Conservation (phyloP, 2,797 vertebrate genomes). For the Urophycis tenuis region DNA sequence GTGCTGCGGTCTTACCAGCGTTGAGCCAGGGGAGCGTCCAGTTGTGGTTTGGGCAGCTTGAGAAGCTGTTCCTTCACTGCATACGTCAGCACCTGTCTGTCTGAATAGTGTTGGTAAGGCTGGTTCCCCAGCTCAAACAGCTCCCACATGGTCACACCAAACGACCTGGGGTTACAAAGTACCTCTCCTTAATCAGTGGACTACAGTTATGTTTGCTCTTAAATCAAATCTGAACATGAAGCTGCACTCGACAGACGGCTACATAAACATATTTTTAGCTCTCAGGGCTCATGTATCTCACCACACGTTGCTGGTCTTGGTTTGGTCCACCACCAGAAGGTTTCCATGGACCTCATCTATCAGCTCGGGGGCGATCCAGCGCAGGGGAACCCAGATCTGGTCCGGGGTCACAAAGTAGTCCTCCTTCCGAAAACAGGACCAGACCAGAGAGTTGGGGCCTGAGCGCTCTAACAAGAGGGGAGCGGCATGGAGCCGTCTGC, state of each 20-base stretch:
- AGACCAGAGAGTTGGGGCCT: not conserved
- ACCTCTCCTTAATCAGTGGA: not conserved
- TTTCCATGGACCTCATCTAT: conserved; percentile 96
- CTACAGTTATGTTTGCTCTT: not conserved
- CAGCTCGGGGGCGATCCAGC: conserved; percentile 97
- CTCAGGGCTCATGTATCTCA: conserved; percentile 53
- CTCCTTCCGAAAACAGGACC: conserved; percentile 67
- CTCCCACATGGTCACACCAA: conserved; percentile 95
- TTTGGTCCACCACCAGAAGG: conserved; percentile 92
- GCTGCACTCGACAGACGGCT: not conserved
- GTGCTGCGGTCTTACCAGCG: conserved; percentile 81
- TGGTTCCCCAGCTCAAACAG: conserved; percentile 90
- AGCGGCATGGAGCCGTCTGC: too few relatives aligned
- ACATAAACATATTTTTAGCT: not conserved
- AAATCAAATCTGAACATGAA: not conserved
- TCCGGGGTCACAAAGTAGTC: conserved; percentile 96
- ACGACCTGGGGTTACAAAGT: conserved; percentile 72
- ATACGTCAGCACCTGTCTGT: conserved; percentile 91
- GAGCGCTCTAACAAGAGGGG: not conserved
- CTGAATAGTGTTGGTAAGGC: conserved; percentile 89
- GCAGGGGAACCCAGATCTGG: conserved; percentile 96
- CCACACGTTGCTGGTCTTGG: conserved; percentile 95
- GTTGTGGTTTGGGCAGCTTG: conserved; percentile 86
- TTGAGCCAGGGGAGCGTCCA: conserved; percentile 82
- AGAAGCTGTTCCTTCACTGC: conserved; percentile 96